Conservation (phyloP, 2,888 invertebrate genomes). For the Orchesellides sinensis region DNA sequence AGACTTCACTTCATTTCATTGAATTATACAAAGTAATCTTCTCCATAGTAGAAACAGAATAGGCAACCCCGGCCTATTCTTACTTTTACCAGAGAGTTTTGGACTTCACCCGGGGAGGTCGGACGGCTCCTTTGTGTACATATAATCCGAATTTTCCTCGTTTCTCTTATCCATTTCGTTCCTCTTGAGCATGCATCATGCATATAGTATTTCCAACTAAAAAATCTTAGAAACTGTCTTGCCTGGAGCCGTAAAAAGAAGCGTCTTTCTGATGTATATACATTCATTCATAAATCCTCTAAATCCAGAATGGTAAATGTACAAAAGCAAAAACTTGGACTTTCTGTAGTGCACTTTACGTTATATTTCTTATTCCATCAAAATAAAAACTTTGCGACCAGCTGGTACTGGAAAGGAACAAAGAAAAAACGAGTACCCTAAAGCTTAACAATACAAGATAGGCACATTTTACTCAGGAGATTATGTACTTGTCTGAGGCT, state of each 20-base stretch:
- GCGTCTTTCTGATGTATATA: not conserved
- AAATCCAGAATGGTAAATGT: not conserved
- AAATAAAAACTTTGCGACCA: not conserved
- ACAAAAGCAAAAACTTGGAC: not conserved
- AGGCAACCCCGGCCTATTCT: not conserved
- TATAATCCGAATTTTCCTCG: slow-evolving; percentile 10
- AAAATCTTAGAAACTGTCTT: not conserved
- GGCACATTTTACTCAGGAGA: not conserved
- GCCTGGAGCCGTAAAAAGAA: too few relatives aligned
- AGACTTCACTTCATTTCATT: slow-evolving; percentile 21
- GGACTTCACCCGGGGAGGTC: slow-evolving; percentile 13
- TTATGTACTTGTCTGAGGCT: not conserved
- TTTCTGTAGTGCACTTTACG: not conserved
- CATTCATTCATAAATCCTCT: not conserved
- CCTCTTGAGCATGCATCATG: not conserved
- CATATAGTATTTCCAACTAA: not conserved
- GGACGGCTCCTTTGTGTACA: slow-evolving; percentile 14
- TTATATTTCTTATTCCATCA: not conserved
- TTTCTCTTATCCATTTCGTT: not conserved
- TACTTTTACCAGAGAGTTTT: not conserved
- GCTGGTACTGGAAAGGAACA: not conserved
- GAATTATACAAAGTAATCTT: not conserved
- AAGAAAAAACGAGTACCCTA: not conserved
- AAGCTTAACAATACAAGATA: not conserved
- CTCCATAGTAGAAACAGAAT: not conserved